phyloP scores from a whole-genome alignment of 2,888 invertebrate species.

The Plagodis pulveraria region DNA sequence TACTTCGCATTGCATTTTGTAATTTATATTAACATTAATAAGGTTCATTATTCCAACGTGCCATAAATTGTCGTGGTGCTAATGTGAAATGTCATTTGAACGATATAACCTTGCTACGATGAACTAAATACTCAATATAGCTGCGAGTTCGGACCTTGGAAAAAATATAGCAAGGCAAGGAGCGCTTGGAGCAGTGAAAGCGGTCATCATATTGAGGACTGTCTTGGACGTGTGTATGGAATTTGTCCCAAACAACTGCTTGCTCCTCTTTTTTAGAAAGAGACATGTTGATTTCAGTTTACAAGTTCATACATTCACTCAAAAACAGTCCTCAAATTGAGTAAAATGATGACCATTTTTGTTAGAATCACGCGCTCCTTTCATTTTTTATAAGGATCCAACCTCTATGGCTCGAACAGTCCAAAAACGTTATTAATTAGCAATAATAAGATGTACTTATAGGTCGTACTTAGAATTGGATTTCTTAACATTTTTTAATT shows the following conservation, averaged over 20 bases:
- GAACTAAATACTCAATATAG: constrained; percentile 32
- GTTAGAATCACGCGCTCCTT: too few species aligned
- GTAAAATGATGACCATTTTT: too few species aligned
- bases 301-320: too few species aligned
- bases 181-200: too few species aligned
- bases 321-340: too few species aligned
- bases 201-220: too few species aligned
- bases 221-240: too few species aligned
- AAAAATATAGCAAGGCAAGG: too few species aligned
- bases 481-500: constrained; percentile 15
- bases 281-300: too few species aligned
- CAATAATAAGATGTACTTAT: constrained; percentile 64
- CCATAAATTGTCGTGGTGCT: constrained; percentile 66
- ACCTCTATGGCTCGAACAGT: constrained; percentile 24
- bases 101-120: constrained; percentile 34
- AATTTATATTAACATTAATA: constrained; percentile 42
- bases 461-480: constrained; percentile 55
- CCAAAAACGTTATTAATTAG: constrained; percentile 49
- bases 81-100: constrained; percentile 49
- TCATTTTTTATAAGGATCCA: too few species aligned
- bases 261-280: too few species aligned
- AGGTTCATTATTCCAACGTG: constrained; percentile 61
- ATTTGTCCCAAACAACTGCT: too few species aligned
- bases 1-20: constrained; percentile 54
- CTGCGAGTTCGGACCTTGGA: constrained; percentile 19